Percentiles rank a stretch among this genome's conserved stretches.
phyloP scores from a whole-genome alignment of 2,797 vertebrate species.

The Chaetodon trifasciatus region DNA sequence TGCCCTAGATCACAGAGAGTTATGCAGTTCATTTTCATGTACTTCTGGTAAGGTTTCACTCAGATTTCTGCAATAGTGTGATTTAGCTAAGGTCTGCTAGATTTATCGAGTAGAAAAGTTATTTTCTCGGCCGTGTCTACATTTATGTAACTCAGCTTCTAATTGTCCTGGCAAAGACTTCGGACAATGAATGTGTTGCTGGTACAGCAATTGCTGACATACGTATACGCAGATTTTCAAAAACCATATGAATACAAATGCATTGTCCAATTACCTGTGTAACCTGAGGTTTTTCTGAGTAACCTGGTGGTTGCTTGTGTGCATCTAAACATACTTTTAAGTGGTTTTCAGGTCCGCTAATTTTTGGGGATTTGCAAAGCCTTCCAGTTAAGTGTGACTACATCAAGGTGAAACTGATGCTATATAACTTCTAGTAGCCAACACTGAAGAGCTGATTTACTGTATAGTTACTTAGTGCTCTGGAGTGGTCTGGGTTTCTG shows the following conservation, averaged over 20 bases:
- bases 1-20: neutral
- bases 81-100: neutral
- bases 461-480: slow-evolving; percentile 93
- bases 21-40: neutral
- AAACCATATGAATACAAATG: too few relatives aligned
- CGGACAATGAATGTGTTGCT: too few relatives aligned
- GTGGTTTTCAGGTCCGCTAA: neutral
- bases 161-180: too few relatives aligned
- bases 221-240: too few relatives aligned
- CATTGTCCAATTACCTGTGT: neutral
- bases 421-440: neutral
- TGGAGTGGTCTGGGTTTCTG: slow-evolving; percentile 98
- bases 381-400: neutral
- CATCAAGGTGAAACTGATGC: neutral
- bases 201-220: too few relatives aligned
- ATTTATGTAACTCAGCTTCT: too few relatives aligned
- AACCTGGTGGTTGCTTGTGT: neutral
- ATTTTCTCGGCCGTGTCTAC: too few relatives aligned
- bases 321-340: neutral
- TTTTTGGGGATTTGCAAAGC: neutral
- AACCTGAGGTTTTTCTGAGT: neutral
- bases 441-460: neutral
- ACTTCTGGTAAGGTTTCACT: neutral
- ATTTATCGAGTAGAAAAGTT: neutral
- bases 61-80: neutral